Evolutionary conservation across 2,888 invertebrate species (phyloP), one percentile per base, ranked within the genome.

Genomic region (Ectobius pallidus): DNA sequence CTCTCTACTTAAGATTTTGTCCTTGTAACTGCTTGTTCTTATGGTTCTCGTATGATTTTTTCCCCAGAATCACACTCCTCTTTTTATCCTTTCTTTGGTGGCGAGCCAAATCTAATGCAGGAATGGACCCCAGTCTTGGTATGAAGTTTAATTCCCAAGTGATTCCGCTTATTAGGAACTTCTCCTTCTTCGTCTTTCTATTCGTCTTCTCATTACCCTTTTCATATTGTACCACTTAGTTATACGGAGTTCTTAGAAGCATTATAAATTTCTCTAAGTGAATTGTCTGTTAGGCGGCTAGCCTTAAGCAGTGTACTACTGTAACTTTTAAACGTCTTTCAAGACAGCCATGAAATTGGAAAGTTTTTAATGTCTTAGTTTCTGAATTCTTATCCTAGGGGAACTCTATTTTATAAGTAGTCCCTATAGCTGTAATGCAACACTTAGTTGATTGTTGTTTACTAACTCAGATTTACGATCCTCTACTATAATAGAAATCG

Each of bases 161-260:
- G 58, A 69, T 52, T 69, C 69, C 52, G 69, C 69, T 55, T 69
- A 69, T 69, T 69, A 69, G 55, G 4, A 22, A 55, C 32, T 30
- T 39, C 69, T 32, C 34, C 55, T n/a, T n/a, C n/a, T n/a, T n/a
- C n/a, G n/a, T 20, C 22, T 27, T 20, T 34, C 39, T 4, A 32
- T 62, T 62, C 62, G 32, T 39, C 32, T 32, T 16, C 22, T 69
- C 22, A 55, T 69, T 34, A 69, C 49, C 67, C 62, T 62, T 20
- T 34, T 65, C 65, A 69, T 52, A 52, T 55, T 55, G 52, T 55
- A 32, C 69, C 69, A 69, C 69, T 69, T 69, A 65, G 65, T 30
- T 22, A 30, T 25, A 52, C n/a, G 25, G 25, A 69, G 39, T 69
- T 69, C 52, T 39, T 22, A 39, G 52, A 69, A 69, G 34, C 55